phyloP scores from a whole-genome alignment of 2,797 vertebrate genomes.

The Myoxocephalus aenaeus region DNA sequence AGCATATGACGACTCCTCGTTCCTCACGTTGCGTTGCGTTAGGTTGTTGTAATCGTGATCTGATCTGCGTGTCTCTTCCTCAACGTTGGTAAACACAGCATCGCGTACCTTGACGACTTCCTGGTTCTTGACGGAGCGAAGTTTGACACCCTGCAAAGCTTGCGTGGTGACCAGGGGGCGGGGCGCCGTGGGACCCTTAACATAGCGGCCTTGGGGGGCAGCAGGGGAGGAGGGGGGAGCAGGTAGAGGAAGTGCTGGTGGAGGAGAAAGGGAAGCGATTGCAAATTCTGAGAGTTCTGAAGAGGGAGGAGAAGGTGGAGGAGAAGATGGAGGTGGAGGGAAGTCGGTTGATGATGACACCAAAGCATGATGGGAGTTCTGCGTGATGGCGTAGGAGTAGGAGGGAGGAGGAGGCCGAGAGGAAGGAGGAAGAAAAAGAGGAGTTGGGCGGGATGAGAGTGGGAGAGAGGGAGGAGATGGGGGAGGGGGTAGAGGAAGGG shows the following conservation, averaged over 20 bases:
- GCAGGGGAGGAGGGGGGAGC: background rate
- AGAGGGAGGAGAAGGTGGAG: constrained; percentile 23
- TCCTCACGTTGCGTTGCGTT: background rate
- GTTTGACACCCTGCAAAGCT: constrained; percentile 87
- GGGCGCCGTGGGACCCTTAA: background rate
- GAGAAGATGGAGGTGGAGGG: constrained; percentile 38
- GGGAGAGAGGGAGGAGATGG: constrained; percentile 19
- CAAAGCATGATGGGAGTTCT: constrained; percentile 27
- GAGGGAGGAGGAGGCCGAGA: constrained; percentile 60
- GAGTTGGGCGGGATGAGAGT: constrained; percentile 25
- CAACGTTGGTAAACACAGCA: background rate
- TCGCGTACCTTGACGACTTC: constrained; percentile 20
- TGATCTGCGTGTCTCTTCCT: background rate
- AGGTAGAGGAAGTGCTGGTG: constrained; percentile 45
- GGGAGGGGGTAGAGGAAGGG: constrained; percentile 10
- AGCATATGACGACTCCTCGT: background rate
- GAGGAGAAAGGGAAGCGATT: constrained; percentile 52
- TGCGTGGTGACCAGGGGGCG: constrained; percentile 88
- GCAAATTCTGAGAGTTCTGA: constrained; percentile 40
- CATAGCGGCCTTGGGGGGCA: constrained; percentile 1
- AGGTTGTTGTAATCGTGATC: background rate
- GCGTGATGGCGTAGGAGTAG: constrained; percentile 54
- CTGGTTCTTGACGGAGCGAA: constrained; percentile 85
- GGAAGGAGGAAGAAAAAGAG: constrained; percentile 36
- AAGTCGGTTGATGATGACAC: background rate